A percentile compares a stretch with the other conserved stretches of the same genome.
Conservation (phyloP, 2,797 vertebrate species). For the Miichthys miiuy region DNA sequence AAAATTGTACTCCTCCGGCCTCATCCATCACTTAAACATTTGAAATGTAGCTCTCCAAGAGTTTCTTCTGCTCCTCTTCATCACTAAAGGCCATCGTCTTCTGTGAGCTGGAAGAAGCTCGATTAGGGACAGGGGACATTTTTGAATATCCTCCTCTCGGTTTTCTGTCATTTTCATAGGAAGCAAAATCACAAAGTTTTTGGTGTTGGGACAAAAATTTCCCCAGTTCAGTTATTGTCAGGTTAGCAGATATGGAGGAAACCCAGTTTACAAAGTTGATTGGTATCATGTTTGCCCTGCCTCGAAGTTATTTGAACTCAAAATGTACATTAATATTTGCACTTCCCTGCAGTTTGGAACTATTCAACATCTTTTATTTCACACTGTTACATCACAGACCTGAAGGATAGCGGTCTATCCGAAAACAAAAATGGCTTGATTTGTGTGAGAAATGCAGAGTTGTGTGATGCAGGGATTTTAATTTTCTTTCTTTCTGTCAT, state of each 20-base stretch:
- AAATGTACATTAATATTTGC: not conserved
- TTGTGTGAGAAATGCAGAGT: constrained; percentile 57
- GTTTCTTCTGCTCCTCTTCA: not conserved
- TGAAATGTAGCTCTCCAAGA: constrained; percentile 2
- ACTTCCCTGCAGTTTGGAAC: constrained; percentile 15
- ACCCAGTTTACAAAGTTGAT: not conserved
- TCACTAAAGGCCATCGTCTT: not conserved
- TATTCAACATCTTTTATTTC: not conserved
- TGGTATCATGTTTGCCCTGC: not conserved
- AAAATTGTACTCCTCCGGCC: not conserved
- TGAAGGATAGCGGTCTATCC: not conserved
- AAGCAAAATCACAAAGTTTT: not conserved
- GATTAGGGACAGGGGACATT: not conserved
- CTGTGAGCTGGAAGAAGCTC: constrained; percentile 2
- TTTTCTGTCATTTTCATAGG: not conserved
- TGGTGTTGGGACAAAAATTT: not conserved
- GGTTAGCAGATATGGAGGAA: constrained; percentile 10
- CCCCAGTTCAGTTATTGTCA: not conserved
- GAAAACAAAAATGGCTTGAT: constrained; percentile 20
- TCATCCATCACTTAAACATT: not conserved
- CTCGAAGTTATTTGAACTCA: not conserved
- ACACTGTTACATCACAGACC: not conserved
- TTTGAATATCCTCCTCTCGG: not conserved
- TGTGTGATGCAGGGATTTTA: constrained; percentile 71
- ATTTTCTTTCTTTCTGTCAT: constrained; percentile 79